Evolutionary conservation across 2,113 vertebrate genomes (phyloP).

Genomic region (Procapra przewalskii): DNA sequence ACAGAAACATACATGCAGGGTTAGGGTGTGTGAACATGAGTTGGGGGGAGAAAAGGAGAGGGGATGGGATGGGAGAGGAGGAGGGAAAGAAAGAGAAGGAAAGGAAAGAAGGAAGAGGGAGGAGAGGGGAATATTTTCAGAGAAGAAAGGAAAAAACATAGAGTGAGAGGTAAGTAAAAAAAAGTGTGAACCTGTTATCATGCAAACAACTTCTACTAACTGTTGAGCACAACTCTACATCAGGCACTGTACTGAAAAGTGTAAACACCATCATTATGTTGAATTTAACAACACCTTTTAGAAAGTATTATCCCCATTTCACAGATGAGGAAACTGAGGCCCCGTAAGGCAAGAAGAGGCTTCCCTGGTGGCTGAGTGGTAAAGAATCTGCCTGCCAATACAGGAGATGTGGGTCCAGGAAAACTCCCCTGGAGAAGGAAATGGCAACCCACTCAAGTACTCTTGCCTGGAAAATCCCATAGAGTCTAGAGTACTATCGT

Average conservation of each 20-base stretch:
- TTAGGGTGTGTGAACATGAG: neutral
- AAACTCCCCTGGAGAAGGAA: neutral
- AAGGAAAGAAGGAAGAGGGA: neutral
- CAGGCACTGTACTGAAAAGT: neutral
- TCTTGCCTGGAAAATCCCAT: neutral
- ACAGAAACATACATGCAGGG: neutral
- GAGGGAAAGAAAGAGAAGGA: neutral
- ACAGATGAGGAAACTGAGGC: neutral
- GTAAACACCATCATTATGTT: neutral
- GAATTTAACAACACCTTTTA: neutral
- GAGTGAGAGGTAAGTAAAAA: neutral
- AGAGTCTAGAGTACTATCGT: neutral
- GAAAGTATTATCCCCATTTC: neutral
- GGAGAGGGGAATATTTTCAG: neutral
- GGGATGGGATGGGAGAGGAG: neutral
- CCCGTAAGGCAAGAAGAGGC: neutral
- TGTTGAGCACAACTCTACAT: neutral
- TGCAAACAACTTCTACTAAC: neutral
- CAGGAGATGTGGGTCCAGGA: neutral
- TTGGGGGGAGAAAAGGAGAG: neutral
- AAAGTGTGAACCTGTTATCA: neutral
- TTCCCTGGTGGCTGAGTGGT: neutral
- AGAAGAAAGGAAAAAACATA: neutral
- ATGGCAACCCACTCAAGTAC: neutral
- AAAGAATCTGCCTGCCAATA: neutral